These are phyloP conservation scores for Hystrix brachyura DNA, from an alignment of 2,113 vertebrate species.

Conservation along the genomic window DNA sequence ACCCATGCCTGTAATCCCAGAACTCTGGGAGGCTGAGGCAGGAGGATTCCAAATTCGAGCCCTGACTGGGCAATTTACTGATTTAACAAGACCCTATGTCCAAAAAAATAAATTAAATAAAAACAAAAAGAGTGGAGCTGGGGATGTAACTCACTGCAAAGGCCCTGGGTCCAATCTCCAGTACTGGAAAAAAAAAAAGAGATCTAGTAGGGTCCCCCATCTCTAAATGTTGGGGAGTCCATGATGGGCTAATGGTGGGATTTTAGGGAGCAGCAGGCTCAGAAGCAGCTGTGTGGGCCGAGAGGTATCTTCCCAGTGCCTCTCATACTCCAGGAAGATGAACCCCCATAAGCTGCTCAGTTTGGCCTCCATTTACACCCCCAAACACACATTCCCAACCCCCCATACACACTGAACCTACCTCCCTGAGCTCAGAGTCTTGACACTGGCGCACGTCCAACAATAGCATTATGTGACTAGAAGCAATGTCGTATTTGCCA, in stretches of 20 bases:
- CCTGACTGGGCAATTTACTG: neutral
- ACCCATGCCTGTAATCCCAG: neutral
- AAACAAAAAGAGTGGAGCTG: neutral
- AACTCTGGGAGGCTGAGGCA: neutral
- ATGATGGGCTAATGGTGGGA: neutral
- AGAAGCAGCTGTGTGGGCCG: neutral
- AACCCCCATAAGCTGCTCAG: neutral
- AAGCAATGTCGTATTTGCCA: slow-evolving; percentile 55
- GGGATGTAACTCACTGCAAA: neutral
- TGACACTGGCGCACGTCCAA: neutral
- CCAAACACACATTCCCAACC: neutral
- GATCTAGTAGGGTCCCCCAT: neutral
- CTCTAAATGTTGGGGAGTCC: neutral
- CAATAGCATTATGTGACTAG: slow-evolving; percentile 4
- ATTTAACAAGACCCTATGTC: neutral
- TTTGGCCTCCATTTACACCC: no score
- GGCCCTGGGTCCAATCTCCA: neutral
- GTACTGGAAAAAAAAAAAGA: neutral
- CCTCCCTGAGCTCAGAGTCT: neutral
- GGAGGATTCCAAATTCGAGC: neutral
- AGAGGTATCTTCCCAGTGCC: neutral
- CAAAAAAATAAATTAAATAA: neutral
- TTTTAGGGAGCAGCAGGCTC: neutral
- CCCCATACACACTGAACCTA: neutral
- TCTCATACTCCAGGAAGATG: neutral